These are phyloP conservation scores for Limonius californicus DNA, from an alignment of 1,140 invertebrate genomes.

Conservation along the genomic window DNA sequence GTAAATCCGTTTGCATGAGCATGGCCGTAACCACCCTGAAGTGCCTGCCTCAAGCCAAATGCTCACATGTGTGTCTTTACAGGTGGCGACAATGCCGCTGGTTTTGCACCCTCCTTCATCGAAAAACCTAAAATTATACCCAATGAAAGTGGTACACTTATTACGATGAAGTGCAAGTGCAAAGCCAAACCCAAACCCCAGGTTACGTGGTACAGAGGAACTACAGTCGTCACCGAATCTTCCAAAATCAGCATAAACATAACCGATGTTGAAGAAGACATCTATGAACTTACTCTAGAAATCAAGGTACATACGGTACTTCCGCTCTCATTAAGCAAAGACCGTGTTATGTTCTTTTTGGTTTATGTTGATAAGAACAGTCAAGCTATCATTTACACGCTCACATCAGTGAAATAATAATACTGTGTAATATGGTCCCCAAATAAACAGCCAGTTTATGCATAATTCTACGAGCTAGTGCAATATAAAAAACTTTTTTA, in stretches of 20 bases:
- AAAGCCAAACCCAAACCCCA: conserved; percentile 88
- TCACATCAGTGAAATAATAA: too few relatives aligned
- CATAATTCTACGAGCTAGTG: too few relatives aligned
- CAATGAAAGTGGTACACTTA: conserved; percentile 91
- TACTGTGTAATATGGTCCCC: too few relatives aligned
- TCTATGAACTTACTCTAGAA: conserved; percentile 84
- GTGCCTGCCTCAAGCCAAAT: conserved; percentile 25
- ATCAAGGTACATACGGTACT: conserved; percentile 63
- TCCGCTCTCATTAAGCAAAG: too few relatives aligned
- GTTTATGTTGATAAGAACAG: too few relatives aligned
- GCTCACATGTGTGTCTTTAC: conserved; percentile 42
- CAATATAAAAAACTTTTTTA: too few relatives aligned
- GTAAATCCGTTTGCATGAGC: conserved; percentile 44
- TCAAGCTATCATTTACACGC: too few relatives aligned
- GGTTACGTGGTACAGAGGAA: conserved; percentile 87
- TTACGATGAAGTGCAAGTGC: conserved; percentile 94
- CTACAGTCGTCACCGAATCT: conserved; percentile 77
- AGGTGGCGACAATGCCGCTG: conserved; percentile 85
- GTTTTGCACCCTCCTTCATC: conserved; percentile 90
- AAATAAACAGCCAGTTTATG: too few relatives aligned
- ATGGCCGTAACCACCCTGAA: conserved; percentile 36
- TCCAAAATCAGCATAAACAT: conserved; percentile 82
- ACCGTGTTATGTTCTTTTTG: too few relatives aligned
- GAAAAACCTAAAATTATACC: conserved; percentile 97
- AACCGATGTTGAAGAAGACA: conserved; percentile 71